These are phyloP conservation scores for Lasioglossum lativentre DNA, from an alignment of 2,888 invertebrate species.

Conservation along the genomic window DNA sequence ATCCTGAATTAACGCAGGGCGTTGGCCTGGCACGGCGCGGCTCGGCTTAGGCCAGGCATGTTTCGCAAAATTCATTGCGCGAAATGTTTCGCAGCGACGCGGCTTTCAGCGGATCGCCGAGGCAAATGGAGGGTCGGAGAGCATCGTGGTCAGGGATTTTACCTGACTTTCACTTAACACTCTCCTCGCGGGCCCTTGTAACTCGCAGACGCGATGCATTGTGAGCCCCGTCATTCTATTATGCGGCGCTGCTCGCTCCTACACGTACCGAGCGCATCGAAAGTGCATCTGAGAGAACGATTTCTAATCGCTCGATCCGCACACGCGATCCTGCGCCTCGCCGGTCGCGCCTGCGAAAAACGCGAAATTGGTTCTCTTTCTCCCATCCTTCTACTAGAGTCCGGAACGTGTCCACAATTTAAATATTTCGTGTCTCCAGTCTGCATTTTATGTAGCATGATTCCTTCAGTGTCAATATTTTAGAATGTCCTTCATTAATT, in stretches of 20 bases:
- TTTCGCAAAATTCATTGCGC: conserved; percentile 52
- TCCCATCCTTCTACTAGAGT: background rate
- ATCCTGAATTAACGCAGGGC: conserved; percentile 24
- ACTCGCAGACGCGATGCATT: conserved; percentile 59
- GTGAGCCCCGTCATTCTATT: conserved; percentile 66
- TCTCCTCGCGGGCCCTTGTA: conserved; percentile 68
- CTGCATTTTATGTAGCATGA: background rate
- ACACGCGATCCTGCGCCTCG: conserved; percentile 16
- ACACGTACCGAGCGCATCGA: conserved; percentile 41
- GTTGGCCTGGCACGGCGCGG: conserved; percentile 31
- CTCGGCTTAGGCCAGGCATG: background rate
- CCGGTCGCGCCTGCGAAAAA: background rate
- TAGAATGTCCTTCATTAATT: background rate
- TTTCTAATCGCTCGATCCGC: conserved; percentile 48
- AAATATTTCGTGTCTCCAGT: too few species aligned
- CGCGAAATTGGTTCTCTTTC: background rate
- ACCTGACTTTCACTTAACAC: conserved; percentile 74
- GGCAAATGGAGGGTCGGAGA: conserved; percentile 73
- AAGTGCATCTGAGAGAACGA: conserved; percentile 50
- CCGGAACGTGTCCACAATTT: background rate
- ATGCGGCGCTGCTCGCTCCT: conserved; percentile 52
- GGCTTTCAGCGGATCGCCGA: conserved; percentile 63
- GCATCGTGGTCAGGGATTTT: conserved; percentile 75
- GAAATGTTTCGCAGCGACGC: conserved; percentile 54
- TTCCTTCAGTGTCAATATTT: background rate